These are phyloP conservation scores for Eristalinus aeneus DNA, from an alignment of 2,888 invertebrate species.

Conservation along the genomic window DNA sequence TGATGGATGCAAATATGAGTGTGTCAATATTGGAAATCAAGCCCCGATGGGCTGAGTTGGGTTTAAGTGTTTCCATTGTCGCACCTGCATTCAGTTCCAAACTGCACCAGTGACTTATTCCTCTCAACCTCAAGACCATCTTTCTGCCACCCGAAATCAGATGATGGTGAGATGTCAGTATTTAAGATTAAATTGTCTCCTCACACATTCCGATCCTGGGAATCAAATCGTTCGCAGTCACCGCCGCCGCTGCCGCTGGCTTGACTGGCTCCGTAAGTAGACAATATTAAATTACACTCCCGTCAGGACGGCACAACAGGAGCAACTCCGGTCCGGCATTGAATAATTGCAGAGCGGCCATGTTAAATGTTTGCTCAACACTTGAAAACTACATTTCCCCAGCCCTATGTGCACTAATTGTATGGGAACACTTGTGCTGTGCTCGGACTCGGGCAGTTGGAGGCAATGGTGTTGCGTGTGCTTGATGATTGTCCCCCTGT, in stretches of 20 bases:
- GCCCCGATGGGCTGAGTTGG: neutral
- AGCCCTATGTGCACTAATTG: slow-evolving; percentile 56
- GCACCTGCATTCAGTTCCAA: neutral
- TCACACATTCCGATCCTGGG: neutral
- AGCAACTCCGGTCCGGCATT: slow-evolving; percentile 56
- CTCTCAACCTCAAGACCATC: slow-evolving; percentile 21
- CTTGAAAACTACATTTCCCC: slow-evolving; percentile 64
- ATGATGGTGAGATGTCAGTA: slow-evolving; percentile 25
- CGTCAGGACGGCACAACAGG: slow-evolving; percentile 18
- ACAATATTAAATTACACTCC: slow-evolving; percentile 67
- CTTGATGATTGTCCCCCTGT: slow-evolving; percentile 2
- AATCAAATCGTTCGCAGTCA: neutral
- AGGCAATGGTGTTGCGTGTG: slow-evolving; percentile 45
- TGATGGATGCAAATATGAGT: neutral
- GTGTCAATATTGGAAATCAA: neutral
- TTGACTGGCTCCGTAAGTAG: slow-evolving; percentile 28
- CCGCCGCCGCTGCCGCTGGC: no score
- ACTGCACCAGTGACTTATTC: no score
- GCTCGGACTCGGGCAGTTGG: neutral
- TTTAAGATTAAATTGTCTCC: slow-evolving; percentile 58
- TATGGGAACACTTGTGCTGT: slow-evolving; percentile 53
- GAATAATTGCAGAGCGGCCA: slow-evolving; percentile 69
- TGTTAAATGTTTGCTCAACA: slow-evolving; percentile 71
- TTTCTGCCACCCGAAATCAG: slow-evolving; percentile 30
- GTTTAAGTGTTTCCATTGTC: neutral